A percentile compares a stretch with the other conserved stretches of the same genome.
Evolutionary conservation across 2,888 invertebrate genomes (phyloP).

Genomic region (Tipula vernalis): DNA sequence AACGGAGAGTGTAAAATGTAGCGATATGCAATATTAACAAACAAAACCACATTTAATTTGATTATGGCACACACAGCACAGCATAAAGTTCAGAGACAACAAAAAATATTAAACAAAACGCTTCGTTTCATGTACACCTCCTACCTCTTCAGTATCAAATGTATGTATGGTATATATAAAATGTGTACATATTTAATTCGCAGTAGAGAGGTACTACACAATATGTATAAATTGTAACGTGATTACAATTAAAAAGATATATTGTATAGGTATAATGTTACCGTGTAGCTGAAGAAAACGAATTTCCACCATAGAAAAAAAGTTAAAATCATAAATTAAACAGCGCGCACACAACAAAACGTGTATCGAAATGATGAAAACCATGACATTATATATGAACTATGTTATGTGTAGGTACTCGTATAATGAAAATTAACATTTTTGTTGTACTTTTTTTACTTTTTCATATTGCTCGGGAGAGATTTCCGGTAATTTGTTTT

Average conservation of each 20-base stretch:
- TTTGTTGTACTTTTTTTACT: not conserved
- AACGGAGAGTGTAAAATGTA: not conserved
- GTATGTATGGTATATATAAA: not conserved
- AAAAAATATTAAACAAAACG: not conserved
- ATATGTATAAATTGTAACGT: not conserved
- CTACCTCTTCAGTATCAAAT: not conserved
- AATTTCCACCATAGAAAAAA: not conserved
- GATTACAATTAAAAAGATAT: not conserved
- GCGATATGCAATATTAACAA: not conserved
- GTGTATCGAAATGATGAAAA: not conserved
- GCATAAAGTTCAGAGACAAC: not conserved
- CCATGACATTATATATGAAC: not conserved
- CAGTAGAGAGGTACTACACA: not conserved
- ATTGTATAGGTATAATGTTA: not conserved
- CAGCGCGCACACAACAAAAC: not conserved
- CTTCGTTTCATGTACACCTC: not conserved
- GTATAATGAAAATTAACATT: not conserved
- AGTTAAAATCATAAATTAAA: not conserved
- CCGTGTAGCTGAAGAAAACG: not conserved
- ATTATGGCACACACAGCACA: not conserved
- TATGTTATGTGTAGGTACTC: not conserved
- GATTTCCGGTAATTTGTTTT: conserved; percentile 4
- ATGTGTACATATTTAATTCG: not conserved
- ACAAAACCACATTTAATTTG: not conserved
- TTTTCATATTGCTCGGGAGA: not conserved